Base-by-base conservation (phyloP, 35 echinoderm and acorn worm genomes). In the Ophioderma brevispina region DNA sequence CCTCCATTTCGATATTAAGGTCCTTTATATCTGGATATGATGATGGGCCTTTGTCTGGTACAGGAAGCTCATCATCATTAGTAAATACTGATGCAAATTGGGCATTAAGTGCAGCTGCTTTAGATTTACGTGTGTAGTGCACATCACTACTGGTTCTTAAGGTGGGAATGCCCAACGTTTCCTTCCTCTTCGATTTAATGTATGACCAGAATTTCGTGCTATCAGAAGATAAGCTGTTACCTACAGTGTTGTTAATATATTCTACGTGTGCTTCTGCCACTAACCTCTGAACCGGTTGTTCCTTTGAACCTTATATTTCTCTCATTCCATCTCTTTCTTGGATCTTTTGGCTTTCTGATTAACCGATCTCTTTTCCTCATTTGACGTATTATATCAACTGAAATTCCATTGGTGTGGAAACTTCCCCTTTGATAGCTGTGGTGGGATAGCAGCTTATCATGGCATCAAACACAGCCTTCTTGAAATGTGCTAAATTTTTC, bases 321-420 rank as follows among this genome's bases (percentile, higher is more conserved):
- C 52, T 64, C 85, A 87, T 17, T 87, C 25, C 1, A n/a, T 49
- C 34, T 41, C 17, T 38, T 31, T 70, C 15, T 87, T 87, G 35
- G 55, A 39, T 64, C 39, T 0, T 19, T 70, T 36, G 18, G 89
- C 89, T 78, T 85, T 84, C 25, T 55, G 32, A 3, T 85, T 33
- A 77, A 79, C 36, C 41, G 19, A 55, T 92, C 82, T 36, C 90
- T 41, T 80, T 87, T 92, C 33, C 90, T 78, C 84, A 92, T 92
- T 31, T 87, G 31, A 36, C 90, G 70, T 56, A 88, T 92, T 21
- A 92, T 87, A 35, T 85, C 21, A 13, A 11, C 8, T 41, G 79
- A 76, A 49, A 86, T 79, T 30, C 83, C n/a, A 80, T 30, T 82
- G 75, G 15, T 79, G 49, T 19, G 79, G 36, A 37, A 39, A 34